Evolutionary conservation across 2,888 invertebrate species (phyloP).

Genomic region (Cheilosia scutellata): DNA sequence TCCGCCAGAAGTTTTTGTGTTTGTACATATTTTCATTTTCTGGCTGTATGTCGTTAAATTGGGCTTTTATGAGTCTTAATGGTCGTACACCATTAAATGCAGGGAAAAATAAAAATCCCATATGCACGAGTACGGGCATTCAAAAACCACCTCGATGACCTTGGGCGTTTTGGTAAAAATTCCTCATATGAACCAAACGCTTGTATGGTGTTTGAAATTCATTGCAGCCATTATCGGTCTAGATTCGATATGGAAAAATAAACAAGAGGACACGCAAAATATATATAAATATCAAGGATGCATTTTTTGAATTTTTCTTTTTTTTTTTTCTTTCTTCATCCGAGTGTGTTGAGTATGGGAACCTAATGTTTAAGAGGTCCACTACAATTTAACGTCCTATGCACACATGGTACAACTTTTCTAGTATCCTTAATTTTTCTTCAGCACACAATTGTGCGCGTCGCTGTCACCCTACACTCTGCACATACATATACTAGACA

Average conservation of each 20-base stretch:
- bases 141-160: conserved; percentile 4
- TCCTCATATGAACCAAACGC: neutral
- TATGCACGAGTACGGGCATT: neutral
- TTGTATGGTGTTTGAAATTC: neutral
- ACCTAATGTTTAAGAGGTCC: conserved; percentile 26
- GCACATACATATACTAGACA: neutral
- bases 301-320: neutral
- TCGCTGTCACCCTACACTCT: conserved; percentile 10
- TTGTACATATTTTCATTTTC: conserved; percentile 6
- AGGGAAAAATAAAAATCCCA: conserved; percentile 17
- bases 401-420: conserved; percentile 12
- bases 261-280: neutral
- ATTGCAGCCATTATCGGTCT: neutral
- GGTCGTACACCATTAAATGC: conserved; percentile 24
- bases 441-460: conserved; percentile 2
- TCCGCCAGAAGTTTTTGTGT: no score
- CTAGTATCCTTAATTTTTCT: conserved; percentile 59
- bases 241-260: neutral
- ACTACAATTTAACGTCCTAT: conserved; percentile 24
- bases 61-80: conserved; percentile 42
- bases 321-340: neutral
- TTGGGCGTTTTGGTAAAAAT: neutral
- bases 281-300: conserved; percentile 19
- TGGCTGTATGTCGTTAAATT: conserved; percentile 11
- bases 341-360: neutral